A percentile compares a stretch with the other conserved stretches of the same genome.
Evolutionary conservation across 1,140 invertebrate genomes (phyloP).

Genomic region (Phymastichus coffea): DNA sequence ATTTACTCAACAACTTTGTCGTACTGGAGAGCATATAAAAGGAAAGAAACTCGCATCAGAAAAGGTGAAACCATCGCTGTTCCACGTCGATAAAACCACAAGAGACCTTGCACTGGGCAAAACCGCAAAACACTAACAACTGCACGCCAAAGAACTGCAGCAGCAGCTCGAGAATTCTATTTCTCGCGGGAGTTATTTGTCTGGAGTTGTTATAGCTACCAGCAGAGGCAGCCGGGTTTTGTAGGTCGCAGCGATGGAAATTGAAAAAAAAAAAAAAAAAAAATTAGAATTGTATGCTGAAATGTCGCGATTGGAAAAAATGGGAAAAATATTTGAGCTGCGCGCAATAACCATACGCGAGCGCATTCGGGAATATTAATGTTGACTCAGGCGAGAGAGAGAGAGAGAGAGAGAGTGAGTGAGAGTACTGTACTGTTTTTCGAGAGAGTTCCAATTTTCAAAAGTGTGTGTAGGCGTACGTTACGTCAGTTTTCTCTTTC

Average conservation of each 20-base stretch:
- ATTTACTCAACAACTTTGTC: too few relatives aligned
- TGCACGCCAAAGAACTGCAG: too few relatives aligned
- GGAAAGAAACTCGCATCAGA: too few relatives aligned
- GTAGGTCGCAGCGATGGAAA: constrained; percentile 7
- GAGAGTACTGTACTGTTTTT: too few relatives aligned
- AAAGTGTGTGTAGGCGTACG: too few relatives aligned
- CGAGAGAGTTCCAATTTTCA: background rate
- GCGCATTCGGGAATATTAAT: background rate
- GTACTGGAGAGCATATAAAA: too few relatives aligned
- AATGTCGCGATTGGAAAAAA: background rate
- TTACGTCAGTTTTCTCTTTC: too few relatives aligned
- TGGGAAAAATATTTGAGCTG: constrained; percentile 1
- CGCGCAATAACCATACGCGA: background rate
- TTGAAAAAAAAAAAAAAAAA: constrained; percentile 5
- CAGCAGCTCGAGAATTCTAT: constrained; percentile 12
- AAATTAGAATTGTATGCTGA: background rate
- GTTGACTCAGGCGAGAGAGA: background rate
- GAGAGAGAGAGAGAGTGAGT: too few relatives aligned
- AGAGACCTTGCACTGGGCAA: too few relatives aligned
- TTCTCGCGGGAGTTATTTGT: constrained; percentile 15
- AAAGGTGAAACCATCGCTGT: background rate
- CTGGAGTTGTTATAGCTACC: background rate
- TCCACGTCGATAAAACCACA: too few relatives aligned
- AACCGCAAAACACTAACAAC: too few relatives aligned
- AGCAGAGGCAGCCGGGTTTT: background rate